These are phyloP conservation scores for Ashinkailepas kermadecensis DNA, from an alignment of 2,888 invertebrate species.

Conservation along the genomic window DNA sequence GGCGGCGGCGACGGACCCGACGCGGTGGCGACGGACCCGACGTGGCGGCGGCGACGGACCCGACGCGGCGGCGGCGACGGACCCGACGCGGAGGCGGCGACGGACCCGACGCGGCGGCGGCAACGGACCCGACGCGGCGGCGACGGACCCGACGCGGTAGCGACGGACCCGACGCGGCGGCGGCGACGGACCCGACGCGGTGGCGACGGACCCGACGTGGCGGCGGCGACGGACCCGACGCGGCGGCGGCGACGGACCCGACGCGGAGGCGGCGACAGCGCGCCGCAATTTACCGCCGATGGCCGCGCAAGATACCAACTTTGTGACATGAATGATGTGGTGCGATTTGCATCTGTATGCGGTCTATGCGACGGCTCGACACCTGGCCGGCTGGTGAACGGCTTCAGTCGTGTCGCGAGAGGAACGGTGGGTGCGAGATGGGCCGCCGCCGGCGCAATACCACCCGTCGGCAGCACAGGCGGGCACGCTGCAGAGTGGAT, in stretches of 20 bases:
- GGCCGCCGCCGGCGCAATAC: too few species aligned
- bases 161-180: too few species aligned
- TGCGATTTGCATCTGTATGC: conserved; percentile 11
- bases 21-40: too few species aligned
- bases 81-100: too few species aligned
- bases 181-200: not conserved
- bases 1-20: not conserved
- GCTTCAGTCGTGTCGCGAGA: not conserved
- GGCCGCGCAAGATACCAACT: conserved; percentile 13
- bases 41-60: too few species aligned
- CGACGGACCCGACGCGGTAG: too few species aligned
- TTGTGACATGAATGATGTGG: not conserved
- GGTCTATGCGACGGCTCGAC: not conserved
- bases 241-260: too few species aligned
- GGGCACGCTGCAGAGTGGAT: too few species aligned
- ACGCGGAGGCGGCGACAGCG: not conserved
- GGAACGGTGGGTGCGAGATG: too few species aligned
- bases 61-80: too few species aligned
- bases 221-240: not conserved
- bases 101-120: too few species aligned
- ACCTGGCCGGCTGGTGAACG: conserved; percentile 3
- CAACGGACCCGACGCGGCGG: not conserved
- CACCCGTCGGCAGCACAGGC: too few species aligned
- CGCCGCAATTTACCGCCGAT: not conserved
- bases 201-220: not conserved